Conservation (phyloP, 2,888 invertebrate species). For the Cantharis rufa region DNA sequence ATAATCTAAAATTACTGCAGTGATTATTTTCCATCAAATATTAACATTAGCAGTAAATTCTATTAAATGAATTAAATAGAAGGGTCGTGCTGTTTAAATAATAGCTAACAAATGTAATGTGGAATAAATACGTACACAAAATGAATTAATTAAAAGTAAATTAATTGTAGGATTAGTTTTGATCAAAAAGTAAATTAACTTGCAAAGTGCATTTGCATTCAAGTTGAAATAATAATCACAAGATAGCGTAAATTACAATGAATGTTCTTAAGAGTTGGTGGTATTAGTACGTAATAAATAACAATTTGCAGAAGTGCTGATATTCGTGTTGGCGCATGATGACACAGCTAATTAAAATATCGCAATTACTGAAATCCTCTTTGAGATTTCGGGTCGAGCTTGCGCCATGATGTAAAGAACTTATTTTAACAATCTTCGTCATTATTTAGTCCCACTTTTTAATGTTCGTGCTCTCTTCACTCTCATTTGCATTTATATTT, state of each 20-base stretch:
- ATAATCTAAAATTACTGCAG: neutral
- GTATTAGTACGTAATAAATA: slow-evolving; percentile 26
- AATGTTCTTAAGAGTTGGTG: slow-evolving; percentile 15
- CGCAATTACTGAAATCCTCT: slow-evolving; percentile 46
- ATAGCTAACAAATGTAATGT: neutral
- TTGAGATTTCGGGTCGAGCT: slow-evolving; percentile 35
- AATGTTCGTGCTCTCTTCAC: slow-evolving; percentile 26
- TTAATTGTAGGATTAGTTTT: neutral
- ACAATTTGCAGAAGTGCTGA: slow-evolving; percentile 25
- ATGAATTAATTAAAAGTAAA: neutral
- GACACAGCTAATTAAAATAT: slow-evolving; percentile 50
- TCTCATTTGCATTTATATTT: slow-evolving; percentile 40
- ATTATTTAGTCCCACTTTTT: slow-evolving; percentile 25
- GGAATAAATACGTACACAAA: neutral
- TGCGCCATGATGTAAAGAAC: slow-evolving; percentile 24
- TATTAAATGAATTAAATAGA: neutral
- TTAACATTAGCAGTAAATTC: neutral
- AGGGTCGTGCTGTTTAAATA: neutral
- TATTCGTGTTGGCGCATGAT: slow-evolving; percentile 44
- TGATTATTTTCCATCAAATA: neutral
- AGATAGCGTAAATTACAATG: slow-evolving; percentile 12
- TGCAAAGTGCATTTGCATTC: slow-evolving; percentile 17
- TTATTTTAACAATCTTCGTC: slow-evolving; percentile 23
- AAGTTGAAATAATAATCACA: slow-evolving; percentile 16
- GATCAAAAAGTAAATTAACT: slow-evolving; percentile 7